Base-by-base conservation (phyloP, 2,888 invertebrate genomes). In the Drosophila affinis region DNA sequence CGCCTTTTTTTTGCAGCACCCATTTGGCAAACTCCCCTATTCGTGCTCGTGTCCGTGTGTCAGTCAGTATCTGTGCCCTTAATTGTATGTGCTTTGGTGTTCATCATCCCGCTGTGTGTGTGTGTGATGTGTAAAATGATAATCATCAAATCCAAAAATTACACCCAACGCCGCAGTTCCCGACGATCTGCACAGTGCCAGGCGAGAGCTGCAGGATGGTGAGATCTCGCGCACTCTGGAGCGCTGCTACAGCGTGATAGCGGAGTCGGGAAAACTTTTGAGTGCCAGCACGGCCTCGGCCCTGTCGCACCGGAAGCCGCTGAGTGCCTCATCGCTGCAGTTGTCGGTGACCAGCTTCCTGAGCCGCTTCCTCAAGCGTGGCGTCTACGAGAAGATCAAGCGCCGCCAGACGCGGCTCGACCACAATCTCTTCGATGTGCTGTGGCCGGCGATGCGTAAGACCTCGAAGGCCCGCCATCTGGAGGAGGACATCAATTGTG, bases 381-480 rank as follows among this genome's bases (percentile, higher is more conserved):
- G 94, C 48, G 93, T 95, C 72, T 97, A 96, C 91, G 96, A 97
- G 79, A 92, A 93, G 65, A 94, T 97, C 67, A 96, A 96, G 93
- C 91, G 93, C 71, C 94, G 96, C 81, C 93, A 96, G 82, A 98
- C 98, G 29, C 95, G 95, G 91, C 93, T 96, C 79, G 97, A 97
- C 91, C 97, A 97, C 91, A 96, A 96, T 90, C 94, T 98, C 5
- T 96, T 97, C 88, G 97, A 98, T 91, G 94, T 97, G 27, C 96
- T 98, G 89, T 97, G 97, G 95, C 97, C 98, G 14, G 97, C 97
- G 62, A 95, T 97, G 78, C 95, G 96, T 90, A 97, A 96, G 91
- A 93, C 96, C 57, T 95, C 95, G 0, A 94, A 94, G 75, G 75
- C 88, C 53, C 89, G 91, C 2, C 93, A 92, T 81, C 93, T 95